Percentiles rank a stretch among this genome's conserved stretches.
Conservation (phyloP, 2,888 invertebrate genomes). For the Tetheella fluctuosa region DNA sequence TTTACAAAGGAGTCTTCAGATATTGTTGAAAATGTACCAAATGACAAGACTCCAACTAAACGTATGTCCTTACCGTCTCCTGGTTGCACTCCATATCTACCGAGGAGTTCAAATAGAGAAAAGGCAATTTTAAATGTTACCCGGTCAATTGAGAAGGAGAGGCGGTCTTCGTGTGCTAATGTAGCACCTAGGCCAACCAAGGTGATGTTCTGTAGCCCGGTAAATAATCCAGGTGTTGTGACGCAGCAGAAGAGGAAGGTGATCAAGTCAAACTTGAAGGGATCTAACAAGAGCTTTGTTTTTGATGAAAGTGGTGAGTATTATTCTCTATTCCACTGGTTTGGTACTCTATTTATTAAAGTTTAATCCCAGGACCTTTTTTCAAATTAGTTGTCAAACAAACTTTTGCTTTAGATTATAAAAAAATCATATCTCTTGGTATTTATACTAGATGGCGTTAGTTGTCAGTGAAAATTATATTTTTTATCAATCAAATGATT, state of each 20-base stretch:
- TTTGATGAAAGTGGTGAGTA: slow-evolving; percentile 70
- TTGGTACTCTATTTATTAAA: no score
- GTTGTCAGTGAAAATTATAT: background rate
- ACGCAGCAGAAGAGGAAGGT: slow-evolving; percentile 63
- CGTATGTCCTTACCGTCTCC: slow-evolving; percentile 57
- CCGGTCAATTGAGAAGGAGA: slow-evolving; percentile 66
- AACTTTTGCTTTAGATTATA: no score
- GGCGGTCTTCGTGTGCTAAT: slow-evolving; percentile 43
- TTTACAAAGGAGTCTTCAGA: slow-evolving; percentile 68
- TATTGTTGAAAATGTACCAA: slow-evolving; percentile 16
- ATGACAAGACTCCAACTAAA: slow-evolving; percentile 52
- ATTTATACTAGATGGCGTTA: background rate
- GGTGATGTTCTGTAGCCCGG: slow-evolving; percentile 78
- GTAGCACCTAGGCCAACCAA: slow-evolving; percentile 49
- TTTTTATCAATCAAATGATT: no score
- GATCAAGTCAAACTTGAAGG: slow-evolving; percentile 78
- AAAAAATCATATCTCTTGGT: background rate
- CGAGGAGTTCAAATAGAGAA: slow-evolving; percentile 51
- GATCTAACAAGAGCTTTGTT: slow-evolving; percentile 77
- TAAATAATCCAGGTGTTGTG: slow-evolving; percentile 52
- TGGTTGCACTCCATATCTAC: slow-evolving; percentile 68
- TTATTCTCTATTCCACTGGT: background rate
- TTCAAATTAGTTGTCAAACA: no score
- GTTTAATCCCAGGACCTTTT: no score
- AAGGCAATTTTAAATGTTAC: slow-evolving; percentile 63